phyloP scores from a whole-genome alignment of 2,113 vertebrate species.

The Poeciliopsis retropinna region DNA sequence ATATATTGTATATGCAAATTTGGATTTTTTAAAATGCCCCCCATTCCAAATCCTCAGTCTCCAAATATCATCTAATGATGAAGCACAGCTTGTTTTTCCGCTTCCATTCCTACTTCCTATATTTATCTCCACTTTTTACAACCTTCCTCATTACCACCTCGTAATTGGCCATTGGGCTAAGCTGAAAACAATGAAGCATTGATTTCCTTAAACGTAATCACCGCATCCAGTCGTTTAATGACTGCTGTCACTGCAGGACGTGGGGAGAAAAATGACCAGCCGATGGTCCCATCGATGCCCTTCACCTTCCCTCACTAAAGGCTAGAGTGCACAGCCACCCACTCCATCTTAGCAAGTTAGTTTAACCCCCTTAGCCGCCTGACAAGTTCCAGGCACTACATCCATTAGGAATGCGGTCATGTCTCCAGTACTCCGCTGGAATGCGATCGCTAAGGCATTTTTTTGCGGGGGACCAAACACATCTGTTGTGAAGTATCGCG shows the following conservation, averaged over 20 bases:
- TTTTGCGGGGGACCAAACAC: not conserved
- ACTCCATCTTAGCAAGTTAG: conserved; percentile 73
- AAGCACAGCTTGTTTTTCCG: conserved; percentile 2
- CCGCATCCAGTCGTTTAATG: conserved; percentile 76
- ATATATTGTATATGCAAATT: not conserved
- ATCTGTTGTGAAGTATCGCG: conserved; percentile 2
- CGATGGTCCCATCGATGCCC: conserved; percentile 71
- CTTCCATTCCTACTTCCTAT: conserved; percentile 20
- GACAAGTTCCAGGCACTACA: conserved; percentile 63
- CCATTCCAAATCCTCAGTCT: not conserved
- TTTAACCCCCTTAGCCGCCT: conserved; percentile 70
- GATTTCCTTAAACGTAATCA: conserved; percentile 81
- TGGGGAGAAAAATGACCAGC: conserved; percentile 74
- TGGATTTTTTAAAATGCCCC: not conserved
- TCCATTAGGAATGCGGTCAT: conserved; percentile 62
- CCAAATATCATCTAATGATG: not conserved
- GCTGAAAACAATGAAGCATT: conserved; percentile 77
- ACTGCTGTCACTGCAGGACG: conserved; percentile 70
- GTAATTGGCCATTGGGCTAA: conserved; percentile 78
- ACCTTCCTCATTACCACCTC: conserved; percentile 66
- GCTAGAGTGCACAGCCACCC: conserved; percentile 64
- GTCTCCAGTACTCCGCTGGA: conserved; percentile 29
- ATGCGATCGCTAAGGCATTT: conserved; percentile 28
- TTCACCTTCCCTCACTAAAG: conserved; percentile 75
- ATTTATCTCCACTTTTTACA: conserved; percentile 46